Conservation (phyloP, 2,113 vertebrate species). For the Pollachius pollachius region DNA sequence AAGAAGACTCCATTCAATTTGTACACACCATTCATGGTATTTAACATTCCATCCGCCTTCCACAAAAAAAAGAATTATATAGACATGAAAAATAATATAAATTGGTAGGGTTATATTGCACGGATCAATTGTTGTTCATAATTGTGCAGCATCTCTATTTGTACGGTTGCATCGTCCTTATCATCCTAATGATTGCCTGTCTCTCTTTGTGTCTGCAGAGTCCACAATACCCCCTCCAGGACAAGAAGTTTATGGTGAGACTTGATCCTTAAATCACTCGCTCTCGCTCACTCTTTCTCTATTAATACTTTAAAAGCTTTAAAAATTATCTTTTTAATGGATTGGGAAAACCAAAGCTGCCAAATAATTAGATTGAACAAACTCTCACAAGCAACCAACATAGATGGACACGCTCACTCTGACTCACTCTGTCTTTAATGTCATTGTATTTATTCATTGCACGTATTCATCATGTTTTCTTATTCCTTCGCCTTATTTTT, state of each 20-base stretch:
- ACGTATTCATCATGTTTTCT: not conserved
- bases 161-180: too few relatives aligned
- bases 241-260: conserved; percentile 68
- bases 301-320: not conserved
- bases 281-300: not conserved
- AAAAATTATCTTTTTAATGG: not conserved
- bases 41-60: too few relatives aligned
- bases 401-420: not conserved
- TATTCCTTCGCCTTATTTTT: not conserved
- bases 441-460: not conserved
- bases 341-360: too few relatives aligned
- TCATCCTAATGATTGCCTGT: not conserved
- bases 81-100: too few relatives aligned
- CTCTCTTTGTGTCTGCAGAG: conserved; percentile 50
- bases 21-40: too few relatives aligned
- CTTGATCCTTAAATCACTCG: not conserved
- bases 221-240: conserved; percentile 67
- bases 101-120: too few relatives aligned
- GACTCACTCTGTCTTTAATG: not conserved
- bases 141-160: too few relatives aligned
- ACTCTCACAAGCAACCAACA: too few relatives aligned
- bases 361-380: too few relatives aligned
- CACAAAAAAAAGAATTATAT: too few relatives aligned
- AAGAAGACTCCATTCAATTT: too few relatives aligned
- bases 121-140: too few relatives aligned